Conservation (phyloP, 1,140 invertebrate species). For the Leguminivora glycinivorella region DNA sequence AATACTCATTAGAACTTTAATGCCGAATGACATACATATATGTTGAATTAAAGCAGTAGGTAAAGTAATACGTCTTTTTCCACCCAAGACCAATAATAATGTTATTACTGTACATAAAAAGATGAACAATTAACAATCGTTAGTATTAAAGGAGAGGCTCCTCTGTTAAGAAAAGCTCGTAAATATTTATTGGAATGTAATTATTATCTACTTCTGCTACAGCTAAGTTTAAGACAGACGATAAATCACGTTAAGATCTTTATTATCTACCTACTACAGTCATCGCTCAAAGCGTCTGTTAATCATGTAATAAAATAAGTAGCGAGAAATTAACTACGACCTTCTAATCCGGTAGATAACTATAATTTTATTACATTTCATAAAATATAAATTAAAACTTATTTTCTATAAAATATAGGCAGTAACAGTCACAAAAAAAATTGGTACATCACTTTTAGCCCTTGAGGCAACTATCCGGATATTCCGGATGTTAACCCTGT, state of each 20-base stretch:
- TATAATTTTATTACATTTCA: too few species aligned
- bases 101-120: slow-evolving; percentile 4
- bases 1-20: too few species aligned
- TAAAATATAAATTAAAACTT: too few species aligned
- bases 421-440: too few species aligned
- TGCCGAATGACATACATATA: too few species aligned
- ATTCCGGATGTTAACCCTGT: background rate
- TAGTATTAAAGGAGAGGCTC: background rate
- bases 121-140: slow-evolving; percentile 2
- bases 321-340: background rate
- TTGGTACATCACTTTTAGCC: too few species aligned
- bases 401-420: too few species aligned
- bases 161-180: background rate
- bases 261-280: background rate
- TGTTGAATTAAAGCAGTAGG: background rate
- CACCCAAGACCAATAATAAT: background rate
- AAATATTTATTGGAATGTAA: slow-evolving; percentile 17
- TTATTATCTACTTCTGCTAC: background rate
- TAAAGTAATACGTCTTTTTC: background rate
- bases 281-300: background rate
- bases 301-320: background rate
- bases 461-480: background rate
- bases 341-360: too few species aligned
- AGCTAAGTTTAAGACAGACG: background rate
- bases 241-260: background rate